phyloP scores from a whole-genome alignment of 2,797 vertebrate species.

The Muscicapa striata region DNA sequence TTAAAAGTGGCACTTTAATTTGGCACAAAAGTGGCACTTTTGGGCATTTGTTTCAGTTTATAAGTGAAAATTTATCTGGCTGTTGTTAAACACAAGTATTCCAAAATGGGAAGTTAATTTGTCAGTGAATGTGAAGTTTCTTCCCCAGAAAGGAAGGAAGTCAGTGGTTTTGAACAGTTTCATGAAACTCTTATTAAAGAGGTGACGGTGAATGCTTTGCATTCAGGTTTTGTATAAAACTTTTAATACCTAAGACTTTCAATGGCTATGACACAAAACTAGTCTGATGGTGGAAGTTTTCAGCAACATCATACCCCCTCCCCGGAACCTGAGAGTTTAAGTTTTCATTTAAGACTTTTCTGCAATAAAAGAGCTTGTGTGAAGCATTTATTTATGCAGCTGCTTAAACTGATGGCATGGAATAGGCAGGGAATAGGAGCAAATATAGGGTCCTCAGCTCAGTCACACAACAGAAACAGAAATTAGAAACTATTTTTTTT shows the following conservation, averaged over 20 bases:
- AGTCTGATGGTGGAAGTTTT: neutral
- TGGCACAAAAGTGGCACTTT: neutral
- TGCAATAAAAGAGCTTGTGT: neutral
- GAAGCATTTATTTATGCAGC: neutral
- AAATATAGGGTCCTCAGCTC: neutral
- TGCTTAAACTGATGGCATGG: neutral
- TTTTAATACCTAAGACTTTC: neutral
- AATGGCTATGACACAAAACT: neutral
- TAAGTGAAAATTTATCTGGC: neutral
- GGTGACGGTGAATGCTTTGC: neutral
- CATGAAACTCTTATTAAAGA: neutral
- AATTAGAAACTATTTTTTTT: neutral
- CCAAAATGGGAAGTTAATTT: neutral
- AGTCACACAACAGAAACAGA: neutral
- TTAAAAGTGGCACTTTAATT: neutral
- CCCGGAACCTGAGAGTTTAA: neutral
- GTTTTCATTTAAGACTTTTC: neutral
- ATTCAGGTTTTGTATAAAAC: neutral
- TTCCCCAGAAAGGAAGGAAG: neutral
- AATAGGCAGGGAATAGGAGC: neutral
- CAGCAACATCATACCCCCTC: neutral
- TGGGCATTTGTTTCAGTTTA: neutral
- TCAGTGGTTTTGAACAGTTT: neutral
- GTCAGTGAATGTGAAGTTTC: neutral
- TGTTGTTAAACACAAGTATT: neutral